phyloP scores from a whole-genome alignment of 2,888 invertebrate species.

The Salpingus planirostris region DNA sequence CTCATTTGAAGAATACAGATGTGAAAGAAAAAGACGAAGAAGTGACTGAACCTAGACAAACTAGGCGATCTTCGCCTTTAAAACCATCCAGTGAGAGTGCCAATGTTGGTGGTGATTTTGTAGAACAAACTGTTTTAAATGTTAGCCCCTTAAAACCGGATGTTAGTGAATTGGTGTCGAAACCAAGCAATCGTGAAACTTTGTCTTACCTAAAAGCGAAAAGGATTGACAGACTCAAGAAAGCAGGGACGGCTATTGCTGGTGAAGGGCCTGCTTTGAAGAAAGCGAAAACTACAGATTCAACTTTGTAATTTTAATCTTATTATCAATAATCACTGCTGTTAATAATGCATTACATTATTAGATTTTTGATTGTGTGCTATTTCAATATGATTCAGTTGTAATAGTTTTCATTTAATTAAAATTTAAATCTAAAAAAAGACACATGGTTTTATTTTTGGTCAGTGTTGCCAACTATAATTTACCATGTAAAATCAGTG shows the following conservation, averaged over 20 bases:
- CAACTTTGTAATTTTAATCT: neutral
- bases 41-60: no score
- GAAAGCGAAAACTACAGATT: neutral
- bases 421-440: no score
- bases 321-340: no score
- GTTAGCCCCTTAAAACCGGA: constrained; percentile 25
- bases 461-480: no score
- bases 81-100: constrained; percentile 24
- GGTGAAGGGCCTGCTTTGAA: neutral
- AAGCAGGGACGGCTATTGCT: no score
- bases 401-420: no score
- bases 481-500: no score
- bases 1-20: constrained; percentile 1
- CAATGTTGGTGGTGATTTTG: constrained; percentile 16
- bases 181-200: constrained; percentile 32
- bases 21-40: constrained; percentile 6
- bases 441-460: no score
- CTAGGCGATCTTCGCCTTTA: constrained; percentile 19
- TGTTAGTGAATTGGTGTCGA: constrained; percentile 29
- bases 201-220: constrained; percentile 39
- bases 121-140: constrained; percentile 23
- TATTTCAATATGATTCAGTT: no score
- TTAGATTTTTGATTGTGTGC: no score
- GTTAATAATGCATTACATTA: no score
- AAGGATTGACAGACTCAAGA: constrained; percentile 36